A percentile compares a stretch with the other conserved stretches of the same genome.
phyloP scores from a whole-genome alignment of 1,140 invertebrate species.

The Bilobella aurantiaca region DNA sequence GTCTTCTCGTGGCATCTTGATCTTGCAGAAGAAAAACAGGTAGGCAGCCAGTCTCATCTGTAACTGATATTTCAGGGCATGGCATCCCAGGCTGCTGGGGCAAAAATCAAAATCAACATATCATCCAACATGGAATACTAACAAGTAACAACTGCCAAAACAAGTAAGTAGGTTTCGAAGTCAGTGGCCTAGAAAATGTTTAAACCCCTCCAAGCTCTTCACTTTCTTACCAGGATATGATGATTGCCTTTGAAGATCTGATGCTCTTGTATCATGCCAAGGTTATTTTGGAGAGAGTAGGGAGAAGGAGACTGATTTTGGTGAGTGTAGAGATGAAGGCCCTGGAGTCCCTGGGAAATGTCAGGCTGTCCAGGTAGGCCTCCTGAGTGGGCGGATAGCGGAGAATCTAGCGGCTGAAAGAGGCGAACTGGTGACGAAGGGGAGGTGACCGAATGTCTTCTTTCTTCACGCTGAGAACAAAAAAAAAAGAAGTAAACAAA shows the following conservation, averaged over 20 bases:
- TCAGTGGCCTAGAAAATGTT: too few species aligned
- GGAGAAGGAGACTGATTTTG: constrained; percentile 24
- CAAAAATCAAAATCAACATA: constrained; percentile 8
- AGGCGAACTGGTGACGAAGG: constrained; percentile 36
- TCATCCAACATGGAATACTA: too few species aligned
- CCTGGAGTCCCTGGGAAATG: constrained; percentile 37
- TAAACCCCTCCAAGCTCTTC: too few species aligned
- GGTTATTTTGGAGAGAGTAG: constrained; percentile 40
- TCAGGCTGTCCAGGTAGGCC: constrained; percentile 37
- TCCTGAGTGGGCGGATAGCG: constrained; percentile 35
- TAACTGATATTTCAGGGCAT: constrained; percentile 75
- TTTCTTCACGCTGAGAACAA: constrained; percentile 43
- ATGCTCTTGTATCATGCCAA: constrained; percentile 76
- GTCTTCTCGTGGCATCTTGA: constrained; percentile 54
- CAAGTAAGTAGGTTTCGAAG: too few species aligned
- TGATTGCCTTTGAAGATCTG: constrained; percentile 46
- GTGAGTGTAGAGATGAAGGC: constrained; percentile 34
- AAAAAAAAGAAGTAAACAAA: constrained; percentile 33
- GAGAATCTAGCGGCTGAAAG: constrained; percentile 36
- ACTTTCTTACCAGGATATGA: constrained; percentile 37
- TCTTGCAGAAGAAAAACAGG: constrained; percentile 40
- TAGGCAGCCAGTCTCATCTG: constrained; percentile 70
- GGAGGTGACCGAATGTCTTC: constrained; percentile 36
- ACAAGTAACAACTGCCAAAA: too few species aligned
- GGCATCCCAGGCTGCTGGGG: constrained; percentile 30